phyloP scores from a whole-genome alignment of 1,140 invertebrate genomes.

The Steinernema khuongi region DNA sequence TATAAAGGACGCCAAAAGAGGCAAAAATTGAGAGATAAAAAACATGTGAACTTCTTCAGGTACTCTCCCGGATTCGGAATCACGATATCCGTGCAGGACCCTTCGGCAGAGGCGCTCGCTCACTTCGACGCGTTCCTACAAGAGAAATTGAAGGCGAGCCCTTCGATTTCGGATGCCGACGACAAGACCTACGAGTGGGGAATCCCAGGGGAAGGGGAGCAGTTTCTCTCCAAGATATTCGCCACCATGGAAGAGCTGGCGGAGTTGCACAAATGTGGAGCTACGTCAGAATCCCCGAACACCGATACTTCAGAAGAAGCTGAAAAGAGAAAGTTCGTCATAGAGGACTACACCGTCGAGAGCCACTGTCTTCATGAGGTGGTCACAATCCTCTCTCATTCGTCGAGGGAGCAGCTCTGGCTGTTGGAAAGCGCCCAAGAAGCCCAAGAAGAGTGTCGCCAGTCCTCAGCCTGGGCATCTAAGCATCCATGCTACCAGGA shows the following conservation, averaged over 20 bases:
- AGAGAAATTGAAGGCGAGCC: background rate
- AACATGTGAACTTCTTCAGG: no score
- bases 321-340: background rate
- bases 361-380: background rate
- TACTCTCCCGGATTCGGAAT: background rate
- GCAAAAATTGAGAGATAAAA: no score
- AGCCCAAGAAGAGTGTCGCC: background rate
- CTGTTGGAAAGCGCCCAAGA: background rate
- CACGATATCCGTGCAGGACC: background rate
- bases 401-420: background rate
- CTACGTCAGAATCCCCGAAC: background rate
- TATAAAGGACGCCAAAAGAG: background rate
- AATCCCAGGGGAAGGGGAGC: background rate
- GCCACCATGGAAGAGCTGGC: background rate
- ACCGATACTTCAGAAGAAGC: background rate
- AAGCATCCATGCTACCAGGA: background rate
- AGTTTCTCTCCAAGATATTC: background rate
- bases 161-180: background rate
- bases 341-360: background rate
- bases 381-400: constrained; percentile 1
- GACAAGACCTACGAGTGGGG: background rate
- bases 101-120: background rate
- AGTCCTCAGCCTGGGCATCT: background rate
- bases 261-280: background rate
- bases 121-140: background rate